Conservation (phyloP, 2,888 invertebrate species). For the Melolontha melolontha region DNA sequence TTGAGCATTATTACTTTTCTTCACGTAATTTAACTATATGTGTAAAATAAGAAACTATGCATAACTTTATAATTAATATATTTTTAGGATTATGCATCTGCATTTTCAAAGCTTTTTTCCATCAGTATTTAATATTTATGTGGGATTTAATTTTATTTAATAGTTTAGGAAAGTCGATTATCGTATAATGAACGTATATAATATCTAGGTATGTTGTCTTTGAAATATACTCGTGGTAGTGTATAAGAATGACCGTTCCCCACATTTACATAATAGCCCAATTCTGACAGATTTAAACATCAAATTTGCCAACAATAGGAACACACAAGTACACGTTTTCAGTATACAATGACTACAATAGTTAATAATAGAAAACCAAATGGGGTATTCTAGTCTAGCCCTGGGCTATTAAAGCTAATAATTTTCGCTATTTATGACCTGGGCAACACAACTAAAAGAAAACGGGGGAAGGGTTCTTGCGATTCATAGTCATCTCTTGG, state of each 20-base stretch:
- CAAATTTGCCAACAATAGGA: constrained; percentile 44
- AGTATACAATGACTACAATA: constrained; percentile 44
- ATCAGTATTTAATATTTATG: too few relatives aligned
- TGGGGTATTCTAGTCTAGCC: constrained; percentile 49
- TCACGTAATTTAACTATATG: too few relatives aligned
- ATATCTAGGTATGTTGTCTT: neutral
- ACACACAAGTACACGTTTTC: constrained; percentile 44
- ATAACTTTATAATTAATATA: too few relatives aligned
- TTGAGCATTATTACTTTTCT: too few relatives aligned
- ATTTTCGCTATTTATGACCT: constrained; percentile 53
- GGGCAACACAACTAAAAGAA: constrained; percentile 46
- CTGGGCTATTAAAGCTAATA: constrained; percentile 54
- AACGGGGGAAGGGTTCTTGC: constrained; percentile 10
- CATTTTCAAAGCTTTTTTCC: too few relatives aligned
- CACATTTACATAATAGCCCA: constrained; percentile 43
- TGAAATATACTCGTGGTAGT: neutral
- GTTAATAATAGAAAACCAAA: constrained; percentile 50
- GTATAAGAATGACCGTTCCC: constrained; percentile 15
- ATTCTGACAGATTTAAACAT: constrained; percentile 46
- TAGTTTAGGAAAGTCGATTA: neutral
- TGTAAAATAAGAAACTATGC: too few relatives aligned
- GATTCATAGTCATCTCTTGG: neutral
- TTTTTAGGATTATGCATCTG: too few relatives aligned
- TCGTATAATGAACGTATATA: neutral
- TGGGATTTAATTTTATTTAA: too few relatives aligned